A percentile compares a stretch with the other conserved stretches of the same genome.
Conservation (phyloP, 2,113 vertebrate genomes). For the Apodemus sylvaticus region DNA sequence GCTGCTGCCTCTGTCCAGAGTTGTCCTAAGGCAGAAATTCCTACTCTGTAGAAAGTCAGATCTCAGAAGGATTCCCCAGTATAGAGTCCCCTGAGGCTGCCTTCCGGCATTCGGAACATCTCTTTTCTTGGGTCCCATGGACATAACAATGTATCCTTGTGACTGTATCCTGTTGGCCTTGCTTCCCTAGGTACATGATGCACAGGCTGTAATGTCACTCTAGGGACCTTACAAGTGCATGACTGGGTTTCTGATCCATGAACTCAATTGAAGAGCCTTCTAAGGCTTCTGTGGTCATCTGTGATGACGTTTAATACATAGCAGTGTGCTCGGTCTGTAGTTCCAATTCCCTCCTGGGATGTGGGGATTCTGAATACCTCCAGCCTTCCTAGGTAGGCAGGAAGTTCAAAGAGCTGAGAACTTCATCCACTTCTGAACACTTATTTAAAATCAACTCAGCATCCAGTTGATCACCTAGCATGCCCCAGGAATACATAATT, state of each 20-base stretch:
- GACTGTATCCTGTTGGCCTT: background rate
- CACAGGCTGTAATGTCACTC: accelerated
- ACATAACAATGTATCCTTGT: background rate
- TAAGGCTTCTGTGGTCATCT: background rate
- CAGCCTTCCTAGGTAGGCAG: background rate
- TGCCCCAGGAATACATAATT: background rate
- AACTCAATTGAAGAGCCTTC: background rate
- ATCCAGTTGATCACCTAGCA: background rate
- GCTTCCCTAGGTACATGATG: background rate
- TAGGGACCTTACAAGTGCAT: background rate
- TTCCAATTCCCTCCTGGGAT: background rate
- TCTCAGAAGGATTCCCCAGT: background rate
- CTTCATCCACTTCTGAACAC: background rate
- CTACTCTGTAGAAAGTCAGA: background rate
- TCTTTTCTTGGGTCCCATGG: background rate
- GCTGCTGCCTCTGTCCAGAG: background rate
- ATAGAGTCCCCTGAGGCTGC: background rate
- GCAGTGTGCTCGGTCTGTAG: background rate
- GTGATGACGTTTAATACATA: background rate
- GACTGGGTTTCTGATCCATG: background rate
- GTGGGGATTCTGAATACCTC: background rate
- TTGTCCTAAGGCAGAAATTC: background rate
- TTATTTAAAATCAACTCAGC: background rate
- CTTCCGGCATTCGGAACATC: background rate
- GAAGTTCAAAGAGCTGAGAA: background rate